phyloP scores from a whole-genome alignment of 2,888 invertebrate genomes.

The Bembecia ichneumoniformis region DNA sequence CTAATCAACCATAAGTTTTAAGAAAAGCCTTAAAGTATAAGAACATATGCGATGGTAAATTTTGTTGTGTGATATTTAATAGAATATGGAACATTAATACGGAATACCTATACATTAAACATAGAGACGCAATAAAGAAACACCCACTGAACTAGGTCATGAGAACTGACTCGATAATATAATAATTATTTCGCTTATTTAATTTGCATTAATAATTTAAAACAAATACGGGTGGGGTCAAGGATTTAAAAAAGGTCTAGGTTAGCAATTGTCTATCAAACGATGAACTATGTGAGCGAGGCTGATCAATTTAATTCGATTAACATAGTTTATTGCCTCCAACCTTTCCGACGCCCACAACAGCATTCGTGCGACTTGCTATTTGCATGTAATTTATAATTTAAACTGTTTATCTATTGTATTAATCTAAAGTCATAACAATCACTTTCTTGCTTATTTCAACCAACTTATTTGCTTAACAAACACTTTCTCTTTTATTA shows the following conservation, averaged over 20 bases:
- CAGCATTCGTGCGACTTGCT: slow-evolving; percentile 6
- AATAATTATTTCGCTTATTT: not conserved
- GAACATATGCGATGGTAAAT: no score
- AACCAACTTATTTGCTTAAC: slow-evolving; percentile 4
- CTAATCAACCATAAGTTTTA: no score
- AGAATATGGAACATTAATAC: no score
- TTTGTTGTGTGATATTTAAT: no score
- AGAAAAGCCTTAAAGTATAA: no score
- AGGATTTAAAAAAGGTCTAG: slow-evolving; percentile 35
- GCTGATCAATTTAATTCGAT: slow-evolving; percentile 34
- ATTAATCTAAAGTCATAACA: slow-evolving; percentile 6
- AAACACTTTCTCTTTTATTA: slow-evolving; percentile 37
- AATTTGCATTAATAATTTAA: slow-evolving; percentile 11
- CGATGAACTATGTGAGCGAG: slow-evolving; percentile 40
- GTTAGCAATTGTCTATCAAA: slow-evolving; percentile 23
- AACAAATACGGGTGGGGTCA: slow-evolving; percentile 17
- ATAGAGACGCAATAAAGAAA: no score
- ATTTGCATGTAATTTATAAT: slow-evolving; percentile 8
- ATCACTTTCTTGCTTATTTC: not conserved
- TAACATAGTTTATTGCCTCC: slow-evolving; percentile 18
- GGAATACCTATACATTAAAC: no score
- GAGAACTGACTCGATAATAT: no score
- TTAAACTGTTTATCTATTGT: slow-evolving; percentile 3
- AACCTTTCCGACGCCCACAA: slow-evolving; percentile 36
- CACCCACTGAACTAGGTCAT: no score